Evolutionary conservation across 2,113 vertebrate genomes (phyloP).

Genomic region (Pelodiscus sinensis): DNA sequence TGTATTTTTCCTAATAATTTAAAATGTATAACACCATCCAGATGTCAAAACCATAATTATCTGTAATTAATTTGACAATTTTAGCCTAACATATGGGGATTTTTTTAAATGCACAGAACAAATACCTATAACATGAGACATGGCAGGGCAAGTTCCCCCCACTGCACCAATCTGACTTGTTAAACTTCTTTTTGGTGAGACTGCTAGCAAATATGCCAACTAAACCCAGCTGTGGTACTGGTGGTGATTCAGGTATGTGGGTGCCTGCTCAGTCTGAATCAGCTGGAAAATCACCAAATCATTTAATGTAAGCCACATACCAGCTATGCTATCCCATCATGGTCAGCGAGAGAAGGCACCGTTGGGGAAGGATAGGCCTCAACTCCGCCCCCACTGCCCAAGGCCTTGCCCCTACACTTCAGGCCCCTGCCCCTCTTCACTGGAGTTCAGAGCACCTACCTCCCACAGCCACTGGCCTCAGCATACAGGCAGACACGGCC

Average conservation of each 20-base stretch:
- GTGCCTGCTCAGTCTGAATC: neutral
- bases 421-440: too few species aligned
- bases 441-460: too few species aligned
- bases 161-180: neutral
- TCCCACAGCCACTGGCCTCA: too few species aligned
- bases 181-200: neutral
- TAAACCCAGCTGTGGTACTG: rapidly evolving
- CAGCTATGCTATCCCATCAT: too few species aligned
- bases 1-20: neutral
- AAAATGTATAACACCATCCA: neutral
- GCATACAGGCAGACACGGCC: too few species aligned
- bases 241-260: neutral
- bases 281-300: neutral
- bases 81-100: neutral
- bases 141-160: neutral
- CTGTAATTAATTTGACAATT: neutral
- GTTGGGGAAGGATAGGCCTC: too few species aligned
- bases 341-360: too few species aligned
- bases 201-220: too few species aligned
- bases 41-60: neutral
- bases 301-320: rapidly evolving
- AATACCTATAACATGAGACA: rapidly evolving
- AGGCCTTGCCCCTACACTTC: too few species aligned
- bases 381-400: too few species aligned
- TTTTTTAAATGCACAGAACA: neutral